Evolutionary conservation across 2,113 vertebrate species (phyloP).

Genomic region (Otocyon megalotis): DNA sequence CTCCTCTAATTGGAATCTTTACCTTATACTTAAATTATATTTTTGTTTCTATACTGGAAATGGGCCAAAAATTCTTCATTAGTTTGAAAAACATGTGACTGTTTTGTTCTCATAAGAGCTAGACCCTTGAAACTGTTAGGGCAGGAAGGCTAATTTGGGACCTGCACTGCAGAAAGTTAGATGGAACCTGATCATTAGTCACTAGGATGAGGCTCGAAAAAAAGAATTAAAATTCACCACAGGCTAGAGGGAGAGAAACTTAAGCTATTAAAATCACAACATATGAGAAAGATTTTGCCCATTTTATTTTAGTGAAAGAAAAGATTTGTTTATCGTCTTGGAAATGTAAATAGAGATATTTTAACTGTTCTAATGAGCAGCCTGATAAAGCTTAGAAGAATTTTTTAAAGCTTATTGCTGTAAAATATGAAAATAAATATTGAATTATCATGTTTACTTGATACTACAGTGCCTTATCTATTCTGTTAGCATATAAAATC

Average conservation of each 20-base stretch:
- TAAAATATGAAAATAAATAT: conserved; percentile 74
- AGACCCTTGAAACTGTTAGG: neutral
- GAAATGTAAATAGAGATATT: conserved; percentile 83
- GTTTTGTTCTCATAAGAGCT: conserved; percentile 10
- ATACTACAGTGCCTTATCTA: neutral
- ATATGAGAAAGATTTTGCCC: conserved; percentile 80
- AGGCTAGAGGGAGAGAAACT: conserved; percentile 66
- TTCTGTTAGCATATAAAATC: conserved; percentile 54
- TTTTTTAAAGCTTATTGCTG: conserved; percentile 63
- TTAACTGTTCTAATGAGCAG: conserved; percentile 75
- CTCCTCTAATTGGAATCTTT: neutral
- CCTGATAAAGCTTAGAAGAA: conserved; percentile 69
- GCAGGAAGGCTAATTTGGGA: conserved; percentile 65
- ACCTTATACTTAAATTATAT: neutral
- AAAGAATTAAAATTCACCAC: conserved; percentile 72
- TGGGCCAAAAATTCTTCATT: neutral
- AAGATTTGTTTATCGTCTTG: conserved; percentile 78
- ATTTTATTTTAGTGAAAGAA: conserved; percentile 79
- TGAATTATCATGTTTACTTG: conserved; percentile 55
- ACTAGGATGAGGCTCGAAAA: conserved; percentile 71
- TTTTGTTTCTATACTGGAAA: neutral
- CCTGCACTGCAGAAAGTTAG: conserved; percentile 70
- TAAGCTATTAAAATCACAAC: conserved; percentile 83
- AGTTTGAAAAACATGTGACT: neutral
- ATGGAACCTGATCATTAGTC: conserved; percentile 72